phyloP scores from a whole-genome alignment of 1,140 invertebrate genomes.

The Drosophila pectinifera region DNA sequence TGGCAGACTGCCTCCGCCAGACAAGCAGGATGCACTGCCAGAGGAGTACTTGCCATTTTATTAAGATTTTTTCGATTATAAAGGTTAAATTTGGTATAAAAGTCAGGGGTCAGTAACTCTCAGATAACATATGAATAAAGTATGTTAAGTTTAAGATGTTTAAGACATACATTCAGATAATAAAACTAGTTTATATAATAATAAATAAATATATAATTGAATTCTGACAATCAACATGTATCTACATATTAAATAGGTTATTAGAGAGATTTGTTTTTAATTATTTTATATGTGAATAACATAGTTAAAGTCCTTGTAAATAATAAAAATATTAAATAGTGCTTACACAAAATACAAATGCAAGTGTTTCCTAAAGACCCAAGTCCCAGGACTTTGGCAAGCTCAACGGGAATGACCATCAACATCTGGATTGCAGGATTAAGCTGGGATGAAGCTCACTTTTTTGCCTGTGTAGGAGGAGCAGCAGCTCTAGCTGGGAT shows the following conservation, averaged over 20 bases:
- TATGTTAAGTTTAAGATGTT: no score
- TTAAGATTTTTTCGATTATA: not conserved
- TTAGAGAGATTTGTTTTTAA: no score
- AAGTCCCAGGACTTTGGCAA: conserved; percentile 2
- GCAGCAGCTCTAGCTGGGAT: conserved; percentile 40
- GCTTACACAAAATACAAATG: not conserved
- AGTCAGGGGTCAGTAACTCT: no score
- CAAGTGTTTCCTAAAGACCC: not conserved
- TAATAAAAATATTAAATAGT: not conserved
- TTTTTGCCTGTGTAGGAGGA: conserved; percentile 29
- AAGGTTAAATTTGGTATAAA: no score
- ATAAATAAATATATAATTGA: no score
- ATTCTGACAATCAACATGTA: no score
- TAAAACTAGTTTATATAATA: not conserved
- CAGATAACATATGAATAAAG: no score
- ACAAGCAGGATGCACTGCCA: conserved; percentile 18
- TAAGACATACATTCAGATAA: no score
- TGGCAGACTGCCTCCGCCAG: conserved; percentile 49
- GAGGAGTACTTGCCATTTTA: not conserved
- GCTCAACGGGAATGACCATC: conserved; percentile 11
- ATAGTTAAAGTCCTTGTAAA: no score
- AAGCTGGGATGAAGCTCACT: conserved; percentile 12
- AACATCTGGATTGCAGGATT: conserved; percentile 27
- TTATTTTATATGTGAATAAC: no score
- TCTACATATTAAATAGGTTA: no score